Percentiles rank a stretch among this genome's conserved stretches.
phyloP scores from a whole-genome alignment of 2,888 invertebrate species.

The Machimus rusticus region DNA sequence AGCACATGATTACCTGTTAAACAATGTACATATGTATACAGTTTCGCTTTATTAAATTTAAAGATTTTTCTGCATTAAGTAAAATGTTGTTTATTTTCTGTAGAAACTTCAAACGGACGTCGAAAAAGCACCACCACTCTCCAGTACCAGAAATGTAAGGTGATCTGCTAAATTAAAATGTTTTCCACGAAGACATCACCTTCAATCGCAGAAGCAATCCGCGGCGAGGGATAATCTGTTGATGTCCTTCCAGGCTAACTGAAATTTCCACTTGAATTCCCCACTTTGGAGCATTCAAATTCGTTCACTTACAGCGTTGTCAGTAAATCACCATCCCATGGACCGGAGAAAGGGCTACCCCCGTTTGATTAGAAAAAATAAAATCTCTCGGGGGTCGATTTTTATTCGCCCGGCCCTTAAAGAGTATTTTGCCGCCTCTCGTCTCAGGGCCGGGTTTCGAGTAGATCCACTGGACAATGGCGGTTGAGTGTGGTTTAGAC shows the following conservation, averaged over 20 bases:
- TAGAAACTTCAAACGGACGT: not conserved
- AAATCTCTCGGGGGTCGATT: slow-evolving; percentile 27
- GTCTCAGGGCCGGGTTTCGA: slow-evolving; percentile 17
- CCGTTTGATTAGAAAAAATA: slow-evolving; percentile 9
- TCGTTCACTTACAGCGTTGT: not conserved
- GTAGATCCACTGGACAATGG: slow-evolving; percentile 37
- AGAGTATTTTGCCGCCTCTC: slow-evolving; percentile 31
- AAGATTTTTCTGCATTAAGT: too few relatives aligned
- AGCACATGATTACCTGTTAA: too few relatives aligned
- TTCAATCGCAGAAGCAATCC: not conserved
- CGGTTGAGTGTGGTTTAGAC: slow-evolving; percentile 32
- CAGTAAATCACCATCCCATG: slow-evolving; percentile 6
- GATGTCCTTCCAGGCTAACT: not conserved
- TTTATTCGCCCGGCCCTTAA: slow-evolving; percentile 31
- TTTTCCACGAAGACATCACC: not conserved
- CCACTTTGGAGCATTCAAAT: not conserved
- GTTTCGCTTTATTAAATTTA: too few relatives aligned
- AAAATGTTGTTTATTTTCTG: not conserved
- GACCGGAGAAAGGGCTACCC: not conserved
- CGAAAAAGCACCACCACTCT: not conserved
- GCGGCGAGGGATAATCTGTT: not conserved
- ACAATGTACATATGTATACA: too few relatives aligned
- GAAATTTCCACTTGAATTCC: slow-evolving; percentile 28
- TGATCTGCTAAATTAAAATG: not conserved
- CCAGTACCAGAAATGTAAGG: not conserved